Evolutionary conservation across 1,140 invertebrate genomes (phyloP), one percentile per base, ranked within the genome.

Genomic region (Nasonia longicornis): DNA sequence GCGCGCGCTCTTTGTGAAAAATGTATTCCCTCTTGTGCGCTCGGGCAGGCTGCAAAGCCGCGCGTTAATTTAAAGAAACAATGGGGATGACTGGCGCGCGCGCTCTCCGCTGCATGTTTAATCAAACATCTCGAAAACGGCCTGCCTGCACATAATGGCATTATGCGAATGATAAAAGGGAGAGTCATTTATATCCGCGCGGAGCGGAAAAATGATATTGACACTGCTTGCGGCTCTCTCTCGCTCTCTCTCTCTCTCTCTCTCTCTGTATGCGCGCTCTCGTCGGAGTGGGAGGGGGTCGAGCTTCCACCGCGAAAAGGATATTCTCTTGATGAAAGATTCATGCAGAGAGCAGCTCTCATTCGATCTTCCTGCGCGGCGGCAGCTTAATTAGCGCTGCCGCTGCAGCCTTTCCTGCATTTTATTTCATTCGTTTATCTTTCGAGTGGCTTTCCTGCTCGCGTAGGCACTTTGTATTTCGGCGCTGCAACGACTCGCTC

Each of bases 351-450:
- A 58, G 26, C 14, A 35, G 66, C 70, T 71, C 45, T 42, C 38
- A 71, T 38, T 71, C 11, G 70, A 38, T 42, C 63, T 42, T 63
- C 48, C 69, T 20, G 8, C 31, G 14, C 48, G 83, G 73, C 82
- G 64, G 71, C 82, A 76, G 84, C 84, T 88, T 89, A 88, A 89
- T 89, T 89, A 88, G 85, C 84, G 83, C 80, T 45, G 58, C 48
- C 0, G 52, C 16, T 11, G 48, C 48, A 52, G 48, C 48, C 45
- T 70, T 29, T 20, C 20, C 0, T 20, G 45, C 72, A 81, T 81
- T 81, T 81, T 77, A 80, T 71, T 72, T 75, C 26, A 67, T 73
- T 77, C 74, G 80, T 82, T 82, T 77, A 77, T 73, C 70, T 73
- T 77, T 73, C 69, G n/a, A 82, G 75, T 66, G 69, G 14, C 45